These are phyloP conservation scores for Stigmatopora nigra DNA, from an alignment of 2,113 vertebrate species.

Conservation along the genomic window DNA sequence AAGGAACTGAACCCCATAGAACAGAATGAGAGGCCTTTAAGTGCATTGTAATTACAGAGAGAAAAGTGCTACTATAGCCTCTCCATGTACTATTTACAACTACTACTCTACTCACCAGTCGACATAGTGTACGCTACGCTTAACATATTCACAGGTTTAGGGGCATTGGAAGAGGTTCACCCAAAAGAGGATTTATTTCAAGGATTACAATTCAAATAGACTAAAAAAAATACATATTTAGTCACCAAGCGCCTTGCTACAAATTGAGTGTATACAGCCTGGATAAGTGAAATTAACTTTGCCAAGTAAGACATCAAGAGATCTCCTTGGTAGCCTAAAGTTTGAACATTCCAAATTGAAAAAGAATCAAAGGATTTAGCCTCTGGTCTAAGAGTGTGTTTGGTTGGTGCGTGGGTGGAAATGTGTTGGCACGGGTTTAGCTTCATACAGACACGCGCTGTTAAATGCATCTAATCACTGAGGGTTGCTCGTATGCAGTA, in stretches of 20 bases:
- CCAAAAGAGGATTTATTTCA: no score
- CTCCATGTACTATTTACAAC: no score
- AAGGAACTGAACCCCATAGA: no score
- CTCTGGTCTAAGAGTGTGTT: slow-evolving; percentile 14
- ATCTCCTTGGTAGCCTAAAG: slow-evolving; percentile 5
- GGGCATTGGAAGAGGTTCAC: no score
- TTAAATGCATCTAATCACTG: slow-evolving; percentile 3
- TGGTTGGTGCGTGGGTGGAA: slow-evolving; percentile 26
- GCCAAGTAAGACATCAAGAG: slow-evolving; percentile 28
- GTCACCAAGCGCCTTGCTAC: slow-evolving; percentile 13
- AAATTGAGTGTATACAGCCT: slow-evolving; percentile 24
- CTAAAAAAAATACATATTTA: slow-evolving; percentile 24
- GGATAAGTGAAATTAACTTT: slow-evolving; percentile 24
- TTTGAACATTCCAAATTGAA: slow-evolving; percentile 36
- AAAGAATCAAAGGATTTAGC: slow-evolving; percentile 31
- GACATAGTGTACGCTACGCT: no score
- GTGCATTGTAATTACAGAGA: no score
- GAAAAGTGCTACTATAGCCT: no score
- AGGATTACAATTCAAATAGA: no score
- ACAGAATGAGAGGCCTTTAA: no score
- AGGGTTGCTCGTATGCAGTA: slow-evolving; percentile 14
- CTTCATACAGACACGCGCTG: slow-evolving; percentile 16
- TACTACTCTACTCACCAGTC: no score
- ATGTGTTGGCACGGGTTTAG: slow-evolving; percentile 36
- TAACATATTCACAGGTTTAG: no score